phyloP scores from a whole-genome alignment of 1,140 invertebrate genomes.

The Microvelia longipes region DNA sequence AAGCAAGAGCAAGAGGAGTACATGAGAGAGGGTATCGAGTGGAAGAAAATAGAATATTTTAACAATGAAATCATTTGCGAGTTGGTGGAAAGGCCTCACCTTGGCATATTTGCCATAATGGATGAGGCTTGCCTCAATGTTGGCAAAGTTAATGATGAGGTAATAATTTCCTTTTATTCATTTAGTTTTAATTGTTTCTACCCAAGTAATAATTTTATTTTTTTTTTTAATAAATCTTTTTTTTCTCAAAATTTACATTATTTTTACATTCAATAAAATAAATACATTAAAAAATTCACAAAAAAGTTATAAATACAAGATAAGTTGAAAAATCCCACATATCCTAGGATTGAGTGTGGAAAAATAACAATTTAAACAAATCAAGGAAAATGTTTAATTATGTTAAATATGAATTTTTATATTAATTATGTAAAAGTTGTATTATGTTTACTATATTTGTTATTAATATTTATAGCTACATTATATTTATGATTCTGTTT shows the following conservation, averaged over 20 bases:
- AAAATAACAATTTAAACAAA: no score
- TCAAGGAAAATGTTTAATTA: no score
- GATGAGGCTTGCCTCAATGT: constrained; percentile 91
- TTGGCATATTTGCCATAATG: constrained; percentile 82
- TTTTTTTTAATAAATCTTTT: no score
- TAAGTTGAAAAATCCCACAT: no score
- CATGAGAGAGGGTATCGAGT: constrained; percentile 76
- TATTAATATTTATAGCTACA: no score
- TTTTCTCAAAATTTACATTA: no score
- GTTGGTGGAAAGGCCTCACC: constrained; percentile 74
- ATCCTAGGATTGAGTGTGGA: no score
- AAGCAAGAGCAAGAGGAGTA: constrained; percentile 96
- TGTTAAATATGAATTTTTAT: no score
- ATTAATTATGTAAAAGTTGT: no score
- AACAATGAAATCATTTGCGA: constrained; percentile 90
- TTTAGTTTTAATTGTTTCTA: background rate
- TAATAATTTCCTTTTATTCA: constrained; percentile 20
- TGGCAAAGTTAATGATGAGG: constrained; percentile 77
- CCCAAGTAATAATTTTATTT: background rate
- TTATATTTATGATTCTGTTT: no score
- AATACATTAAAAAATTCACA: background rate
- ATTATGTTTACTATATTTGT: no score
- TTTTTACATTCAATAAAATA: background rate
- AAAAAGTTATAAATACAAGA: no score
- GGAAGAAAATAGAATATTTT: constrained; percentile 81